Conservation (phyloP, 92 coral and sea anemone genomes). For the Heliopora coerulea region DNA sequence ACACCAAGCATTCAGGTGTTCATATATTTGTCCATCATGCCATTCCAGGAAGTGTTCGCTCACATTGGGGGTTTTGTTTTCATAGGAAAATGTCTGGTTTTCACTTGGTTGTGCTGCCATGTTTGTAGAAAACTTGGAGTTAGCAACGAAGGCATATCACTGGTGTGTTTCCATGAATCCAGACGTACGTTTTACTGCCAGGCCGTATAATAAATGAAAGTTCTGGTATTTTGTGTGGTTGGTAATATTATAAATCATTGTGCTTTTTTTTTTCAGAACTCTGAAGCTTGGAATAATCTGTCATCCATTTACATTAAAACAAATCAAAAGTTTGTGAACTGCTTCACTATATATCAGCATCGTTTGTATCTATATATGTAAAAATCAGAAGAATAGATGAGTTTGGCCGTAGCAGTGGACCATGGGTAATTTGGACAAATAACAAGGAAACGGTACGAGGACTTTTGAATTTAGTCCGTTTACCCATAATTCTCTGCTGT, state of each 20-base stretch:
- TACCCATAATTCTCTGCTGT: neutral
- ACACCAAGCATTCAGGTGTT: neutral
- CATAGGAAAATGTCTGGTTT: slow-evolving; percentile 91
- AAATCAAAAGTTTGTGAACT: slow-evolving; percentile 68
- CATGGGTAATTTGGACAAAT: no score
- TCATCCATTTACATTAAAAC: slow-evolving; percentile 72
- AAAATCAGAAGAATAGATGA: no score
- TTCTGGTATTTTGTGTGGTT: neutral
- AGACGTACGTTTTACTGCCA: slow-evolving; percentile 50
- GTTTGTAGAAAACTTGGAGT: slow-evolving; percentile 62
- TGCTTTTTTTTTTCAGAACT: slow-evolving; percentile 56
- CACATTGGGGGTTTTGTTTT: neutral
- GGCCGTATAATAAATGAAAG: neutral
- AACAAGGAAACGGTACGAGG: no score
- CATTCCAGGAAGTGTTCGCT: neutral
- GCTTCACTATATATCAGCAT: neutral
- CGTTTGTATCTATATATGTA: no score
- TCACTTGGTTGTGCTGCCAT: slow-evolving; percentile 96
- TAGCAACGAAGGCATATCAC: slow-evolving; percentile 82
- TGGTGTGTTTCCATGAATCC: slow-evolving; percentile 83
- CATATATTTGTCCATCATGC: neutral
- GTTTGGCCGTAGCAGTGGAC: no score
- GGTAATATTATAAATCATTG: neutral
- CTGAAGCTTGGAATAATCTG: slow-evolving; percentile 96
- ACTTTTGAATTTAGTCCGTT: no score